Percentiles rank a stretch among this genome's conserved stretches.
Evolutionary conservation across 2,888 invertebrate species (phyloP).

Genomic region (Abscondita cerata): DNA sequence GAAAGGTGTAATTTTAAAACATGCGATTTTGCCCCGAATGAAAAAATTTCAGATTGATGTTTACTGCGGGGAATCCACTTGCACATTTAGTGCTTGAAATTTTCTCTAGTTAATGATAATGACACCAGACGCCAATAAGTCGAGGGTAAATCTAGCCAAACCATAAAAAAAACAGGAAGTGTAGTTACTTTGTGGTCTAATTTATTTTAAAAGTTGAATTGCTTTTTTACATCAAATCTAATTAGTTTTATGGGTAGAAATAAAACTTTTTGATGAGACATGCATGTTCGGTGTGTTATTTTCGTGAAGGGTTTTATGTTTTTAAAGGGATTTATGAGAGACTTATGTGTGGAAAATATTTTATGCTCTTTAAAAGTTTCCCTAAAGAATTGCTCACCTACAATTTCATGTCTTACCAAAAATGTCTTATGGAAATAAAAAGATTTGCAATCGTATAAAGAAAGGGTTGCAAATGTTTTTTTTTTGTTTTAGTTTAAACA

Average conservation of each 20-base stretch:
- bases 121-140: constrained; percentile 17
- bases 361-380: background rate
- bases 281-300: constrained; percentile 9
- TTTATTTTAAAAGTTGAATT: constrained; percentile 1
- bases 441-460: too few relatives aligned
- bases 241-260: constrained; percentile 18
- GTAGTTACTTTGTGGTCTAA: constrained; percentile 9
- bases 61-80: too few relatives aligned
- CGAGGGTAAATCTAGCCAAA: constrained; percentile 14
- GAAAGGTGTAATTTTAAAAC: too few relatives aligned
- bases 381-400: background rate
- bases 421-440: too few relatives aligned
- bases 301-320: background rate
- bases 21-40: too few relatives aligned
- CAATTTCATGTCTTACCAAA: background rate
- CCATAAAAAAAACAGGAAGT: constrained; percentile 8
- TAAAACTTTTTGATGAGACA: constrained; percentile 22
- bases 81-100: constrained; percentile 7
- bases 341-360: background rate
- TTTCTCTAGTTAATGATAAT: constrained; percentile 20
- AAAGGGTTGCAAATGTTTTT: too few relatives aligned
- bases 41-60: too few relatives aligned
- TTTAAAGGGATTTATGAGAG: constrained; percentile 17
- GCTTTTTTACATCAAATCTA: constrained; percentile 5
- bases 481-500: background rate